phyloP scores from a whole-genome alignment of 30 jellyfish, hydroid and myxozoan genomes.

The Pelagia noctiluca region DNA sequence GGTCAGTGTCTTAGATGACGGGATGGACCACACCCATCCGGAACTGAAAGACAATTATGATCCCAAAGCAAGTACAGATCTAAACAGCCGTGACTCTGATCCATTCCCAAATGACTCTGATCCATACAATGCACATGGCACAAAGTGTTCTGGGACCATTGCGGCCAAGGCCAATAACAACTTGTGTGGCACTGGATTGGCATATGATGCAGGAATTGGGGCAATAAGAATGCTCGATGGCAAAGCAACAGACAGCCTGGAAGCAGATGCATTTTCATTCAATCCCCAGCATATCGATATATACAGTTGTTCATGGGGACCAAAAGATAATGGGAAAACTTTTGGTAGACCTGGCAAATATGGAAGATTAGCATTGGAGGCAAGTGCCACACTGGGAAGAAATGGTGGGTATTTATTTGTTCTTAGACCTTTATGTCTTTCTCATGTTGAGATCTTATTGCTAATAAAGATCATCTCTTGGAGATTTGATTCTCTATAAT shows the following conservation, averaged over 20 bases:
- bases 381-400: conserved; percentile 95
- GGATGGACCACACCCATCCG: conserved; percentile 99
- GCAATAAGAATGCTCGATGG: conserved; percentile 98
- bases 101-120: conserved; percentile 98
- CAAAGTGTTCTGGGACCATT: conserved; percentile 97
- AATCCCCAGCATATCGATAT: conserved; percentile 91
- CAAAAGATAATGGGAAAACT: conserved; percentile 97
- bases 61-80: conserved; percentile 89
- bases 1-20: conserved; percentile 94
- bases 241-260: conserved; percentile 94
- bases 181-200: conserved; percentile 98
- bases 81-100: conserved; percentile 92
- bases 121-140: conserved; percentile 99
- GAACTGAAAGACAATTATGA: conserved; percentile 92
- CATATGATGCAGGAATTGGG: conserved; percentile 91
- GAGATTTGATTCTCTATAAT: too few species aligned
- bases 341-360: conserved; percentile 97
- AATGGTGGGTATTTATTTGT: conserved; percentile 62
- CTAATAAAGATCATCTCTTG: too few species aligned
- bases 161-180: conserved; percentile 98
- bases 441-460: neutral
- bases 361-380: conserved; percentile 91
- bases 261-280: conserved; percentile 96
- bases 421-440: neutral
- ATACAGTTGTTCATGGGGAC: conserved; percentile 99